Evolutionary conservation across 2,113 vertebrate species (phyloP), one percentile per base, ranked within the genome.

Genomic region (Brachyistius frenatus): DNA sequence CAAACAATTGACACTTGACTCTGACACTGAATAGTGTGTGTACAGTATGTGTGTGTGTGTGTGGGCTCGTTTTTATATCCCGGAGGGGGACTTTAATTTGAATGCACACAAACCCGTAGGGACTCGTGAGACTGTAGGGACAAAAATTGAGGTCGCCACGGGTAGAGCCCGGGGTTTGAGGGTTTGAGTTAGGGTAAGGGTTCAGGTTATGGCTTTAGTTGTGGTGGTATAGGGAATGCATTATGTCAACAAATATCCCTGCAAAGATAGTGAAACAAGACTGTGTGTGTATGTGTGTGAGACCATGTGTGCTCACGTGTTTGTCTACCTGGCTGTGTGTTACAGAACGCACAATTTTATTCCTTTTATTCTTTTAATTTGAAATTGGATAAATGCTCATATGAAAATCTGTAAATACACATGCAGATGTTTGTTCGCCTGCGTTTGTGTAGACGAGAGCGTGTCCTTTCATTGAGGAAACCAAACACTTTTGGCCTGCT

Each of bases 1-100:
- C 1, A 81, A 68, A 76, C 83, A 64, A 77, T 66, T 79, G 73
- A 87, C 86, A 82, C 85, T 87, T 63, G 84, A 87, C 78, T 74
- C 73, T 85, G 72, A 86, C 78, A 83, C 70, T 11, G 10, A 80
- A 86, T 63, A 75, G 66, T 41, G 46, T 63, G 47, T 46, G 4
- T 36, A 30, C 13, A 33, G 23, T 37, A 5, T 65, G 47, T 33
- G 23, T 58, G 14, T 58, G 32, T 67, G 5, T 74, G 35, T 13
- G 33, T 23, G 23, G 23, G 23, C 23, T 23, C 23, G 23, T 23
- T 23, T 23, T 23, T 23, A 23, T 23, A 23, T 23, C 23, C 23
- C 23, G 23, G 23, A 23, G 23, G 23, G 23, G 23, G 23, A 23
- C 23, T 23, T 23, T 23, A 23, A 23, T 23, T 23, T 23, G 23